phyloP scores from a whole-genome alignment of 37 sponge, comb jelly and placozoan species.

The Cladorhizidae sp. region DNA sequence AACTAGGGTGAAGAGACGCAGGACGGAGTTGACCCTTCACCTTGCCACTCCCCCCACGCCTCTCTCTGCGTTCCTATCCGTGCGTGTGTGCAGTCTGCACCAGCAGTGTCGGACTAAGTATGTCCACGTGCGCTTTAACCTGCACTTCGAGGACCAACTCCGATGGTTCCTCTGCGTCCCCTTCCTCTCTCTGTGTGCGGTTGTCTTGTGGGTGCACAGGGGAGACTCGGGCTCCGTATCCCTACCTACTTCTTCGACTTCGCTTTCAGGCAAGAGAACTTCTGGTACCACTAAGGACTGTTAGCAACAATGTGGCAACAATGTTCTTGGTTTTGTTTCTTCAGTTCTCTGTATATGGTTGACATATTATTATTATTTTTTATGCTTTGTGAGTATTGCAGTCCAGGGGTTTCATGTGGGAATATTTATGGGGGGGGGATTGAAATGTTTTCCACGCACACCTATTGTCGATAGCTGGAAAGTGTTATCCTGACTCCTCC shows the following conservation, averaged over 20 bases:
- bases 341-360: too few species aligned
- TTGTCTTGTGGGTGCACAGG: constrained; percentile 57
- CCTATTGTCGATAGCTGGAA: too few species aligned
- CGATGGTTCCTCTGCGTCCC: constrained; percentile 72
- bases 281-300: too few species aligned
- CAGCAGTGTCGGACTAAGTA: constrained; percentile 20
- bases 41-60: constrained; percentile 50
- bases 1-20: not conserved
- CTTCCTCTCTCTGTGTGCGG: constrained; percentile 50
- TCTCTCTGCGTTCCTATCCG: constrained; percentile 9
- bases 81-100: constrained; percentile 52
- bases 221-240: not conserved
- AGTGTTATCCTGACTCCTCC: too few species aligned
- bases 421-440: too few species aligned
- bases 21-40: not conserved
- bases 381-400: too few species aligned
- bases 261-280: not conserved
- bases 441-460: too few species aligned
- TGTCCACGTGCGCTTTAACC: constrained; percentile 49
- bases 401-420: too few species aligned
- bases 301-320: too few species aligned
- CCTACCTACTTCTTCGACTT: not conserved
- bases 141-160: constrained; percentile 65
- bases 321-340: too few species aligned
- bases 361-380: too few species aligned